Conservation (phyloP, 2,113 vertebrate species). For the Sterrhoptilus dennistouni region DNA sequence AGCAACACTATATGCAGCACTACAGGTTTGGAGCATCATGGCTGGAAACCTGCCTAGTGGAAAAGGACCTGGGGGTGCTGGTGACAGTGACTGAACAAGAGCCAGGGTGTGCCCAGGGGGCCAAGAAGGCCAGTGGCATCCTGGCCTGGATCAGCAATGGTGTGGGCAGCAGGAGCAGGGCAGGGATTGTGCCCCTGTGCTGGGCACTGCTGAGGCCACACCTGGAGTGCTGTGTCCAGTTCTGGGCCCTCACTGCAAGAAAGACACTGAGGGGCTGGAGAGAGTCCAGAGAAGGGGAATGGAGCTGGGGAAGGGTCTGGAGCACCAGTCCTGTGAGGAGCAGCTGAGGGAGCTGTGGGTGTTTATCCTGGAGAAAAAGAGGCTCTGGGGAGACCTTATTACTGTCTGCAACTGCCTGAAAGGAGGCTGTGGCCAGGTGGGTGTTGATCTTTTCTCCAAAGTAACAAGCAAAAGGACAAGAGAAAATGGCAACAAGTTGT, state of each 20-base stretch:
- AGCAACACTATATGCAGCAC: accelerated
- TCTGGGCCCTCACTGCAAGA: background rate
- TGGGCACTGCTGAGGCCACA: background rate
- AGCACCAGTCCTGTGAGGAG: background rate
- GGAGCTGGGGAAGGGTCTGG: background rate
- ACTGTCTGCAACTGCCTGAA: accelerated
- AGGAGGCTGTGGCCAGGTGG: accelerated
- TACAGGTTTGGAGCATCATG: background rate
- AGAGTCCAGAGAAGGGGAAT: accelerated
- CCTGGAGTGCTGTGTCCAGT: background rate
- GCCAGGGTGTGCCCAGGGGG: background rate
- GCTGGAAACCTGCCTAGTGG: accelerated
- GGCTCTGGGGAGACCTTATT: accelerated
- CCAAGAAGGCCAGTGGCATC: background rate
- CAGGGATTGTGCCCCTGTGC: background rate
- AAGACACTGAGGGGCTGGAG: background rate
- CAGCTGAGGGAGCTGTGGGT: background rate
- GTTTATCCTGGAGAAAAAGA: background rate
- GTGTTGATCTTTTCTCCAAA: accelerated
- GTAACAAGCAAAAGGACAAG: background rate
- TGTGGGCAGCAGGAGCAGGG: background rate
- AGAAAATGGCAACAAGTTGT: background rate
- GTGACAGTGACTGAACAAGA: background rate
- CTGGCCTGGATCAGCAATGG: background rate
- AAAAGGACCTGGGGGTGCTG: background rate